These are phyloP conservation scores for Octonoba sinensis DNA, from an alignment of 2,888 invertebrate genomes.

Conservation along the genomic window DNA sequence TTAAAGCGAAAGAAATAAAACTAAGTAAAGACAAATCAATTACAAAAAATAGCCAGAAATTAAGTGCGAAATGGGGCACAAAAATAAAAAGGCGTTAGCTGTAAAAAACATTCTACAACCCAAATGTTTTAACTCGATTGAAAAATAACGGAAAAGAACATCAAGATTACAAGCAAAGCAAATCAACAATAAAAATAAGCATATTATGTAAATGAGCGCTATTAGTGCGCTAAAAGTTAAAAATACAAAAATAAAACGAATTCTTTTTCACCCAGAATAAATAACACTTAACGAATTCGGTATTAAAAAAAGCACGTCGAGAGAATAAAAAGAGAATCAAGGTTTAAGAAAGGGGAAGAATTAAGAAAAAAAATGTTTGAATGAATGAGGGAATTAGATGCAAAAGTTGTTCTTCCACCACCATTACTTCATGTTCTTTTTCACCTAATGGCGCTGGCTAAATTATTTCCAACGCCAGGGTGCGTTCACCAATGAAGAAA, in stretches of 20 bases:
- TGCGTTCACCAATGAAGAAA: constrained; percentile 41
- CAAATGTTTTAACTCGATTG: constrained; percentile 60
- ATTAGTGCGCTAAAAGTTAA: constrained; percentile 63
- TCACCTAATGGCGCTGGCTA: constrained; percentile 59
- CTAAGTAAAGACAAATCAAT: constrained; percentile 24
- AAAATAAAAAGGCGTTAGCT: constrained; percentile 26
- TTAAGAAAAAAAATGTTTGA: constrained; percentile 12
- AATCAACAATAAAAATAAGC: constrained; percentile 65
- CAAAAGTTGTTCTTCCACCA: constrained; percentile 45
- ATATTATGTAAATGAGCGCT: constrained; percentile 62
- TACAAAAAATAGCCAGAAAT: constrained; percentile 48
- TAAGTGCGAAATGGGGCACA: constrained; percentile 55
- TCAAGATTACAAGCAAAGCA: constrained; percentile 47
- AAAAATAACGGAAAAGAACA: constrained; percentile 49
- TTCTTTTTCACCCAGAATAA: constrained; percentile 45
- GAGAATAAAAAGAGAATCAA: constrained; percentile 46
- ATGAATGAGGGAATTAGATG: constrained; percentile 45
- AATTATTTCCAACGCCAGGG: constrained; percentile 40
- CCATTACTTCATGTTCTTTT: constrained; percentile 60
- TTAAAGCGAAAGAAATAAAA: constrained; percentile 28
- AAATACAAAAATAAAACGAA: constrained; percentile 57
- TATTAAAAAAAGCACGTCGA: constrained; percentile 38
- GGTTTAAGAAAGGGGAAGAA: constrained; percentile 33
- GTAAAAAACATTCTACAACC: constrained; percentile 37
- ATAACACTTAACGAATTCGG: constrained; percentile 62